Evolutionary conservation across 2,113 vertebrate genomes (phyloP), one percentile per base, ranked within the genome.

Genomic region (Alligator sinensis): DNA sequence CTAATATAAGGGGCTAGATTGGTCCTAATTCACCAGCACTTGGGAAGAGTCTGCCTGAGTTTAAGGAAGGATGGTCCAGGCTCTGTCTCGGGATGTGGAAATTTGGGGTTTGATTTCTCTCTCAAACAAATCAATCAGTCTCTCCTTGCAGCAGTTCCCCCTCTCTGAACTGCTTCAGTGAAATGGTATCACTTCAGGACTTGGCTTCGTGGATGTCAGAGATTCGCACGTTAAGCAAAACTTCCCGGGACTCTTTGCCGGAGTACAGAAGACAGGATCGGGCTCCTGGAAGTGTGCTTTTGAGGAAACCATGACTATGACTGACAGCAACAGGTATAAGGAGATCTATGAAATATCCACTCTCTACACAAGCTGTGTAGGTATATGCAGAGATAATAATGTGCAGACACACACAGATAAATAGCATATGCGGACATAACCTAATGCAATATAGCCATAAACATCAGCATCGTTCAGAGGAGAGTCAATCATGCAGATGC

Each of bases 221-320:
- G 34, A 34, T 34, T 34, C 34, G 34, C 34, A 34, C 4, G 34
- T 34, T 34, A 34, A 34, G 34, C 34, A 34, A 34, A 34, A 34
- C 34, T 34, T 34, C 34, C 34, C 34, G 34, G 34, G 34, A 34
- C 34, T 34, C 34, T 34, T 34, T 34, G 34, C 34, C 34, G 4
- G 34, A 34, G 34, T 4, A 34, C 34, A 34, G 34, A 34, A 34
- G 34, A 34, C 34, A 34, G 34, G 34, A 34, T 34, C 34, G 34
- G 34, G 34, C 34, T 34, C 34, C 34, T 34, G 14, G 77, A 92
- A 82, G 34, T 4, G n/a, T 38, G 24, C 17, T 89, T 87, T 61
- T 11, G 11, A 68, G 28, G 34, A 34, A 27, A 47, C 16, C 2
- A 0, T 0, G 15, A 60, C 28, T 4, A 4, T n/a, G 10, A 54